Evolutionary conservation across 2,888 invertebrate genomes (phyloP).

Genomic region (Drosophila atripex): DNA sequence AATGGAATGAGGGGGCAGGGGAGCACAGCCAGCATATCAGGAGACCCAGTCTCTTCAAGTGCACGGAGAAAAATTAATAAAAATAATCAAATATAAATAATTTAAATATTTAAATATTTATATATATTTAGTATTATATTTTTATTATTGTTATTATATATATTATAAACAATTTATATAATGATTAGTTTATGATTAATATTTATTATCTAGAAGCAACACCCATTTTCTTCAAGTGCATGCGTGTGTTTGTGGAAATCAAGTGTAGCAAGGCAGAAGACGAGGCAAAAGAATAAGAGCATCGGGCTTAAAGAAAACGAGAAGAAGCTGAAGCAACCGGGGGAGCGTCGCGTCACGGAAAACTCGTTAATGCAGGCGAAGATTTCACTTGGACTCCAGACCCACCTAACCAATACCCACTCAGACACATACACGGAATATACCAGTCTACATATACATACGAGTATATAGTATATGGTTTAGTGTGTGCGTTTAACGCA

Average conservation of each 20-base stretch:
- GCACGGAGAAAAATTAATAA: background rate
- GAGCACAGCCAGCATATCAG: constrained; percentile 70
- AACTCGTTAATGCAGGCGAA: constrained; percentile 78
- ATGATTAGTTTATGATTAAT: too few species aligned
- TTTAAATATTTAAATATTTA: too few species aligned
- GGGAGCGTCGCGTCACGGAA: constrained; percentile 73
- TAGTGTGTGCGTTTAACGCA: constrained; percentile 76
- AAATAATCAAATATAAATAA: too few species aligned
- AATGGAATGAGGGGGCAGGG: constrained; percentile 21
- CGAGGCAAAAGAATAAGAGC: constrained; percentile 45
- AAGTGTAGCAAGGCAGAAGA: constrained; percentile 71
- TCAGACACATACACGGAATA: background rate
- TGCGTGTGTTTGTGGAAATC: constrained; percentile 68
- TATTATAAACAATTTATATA: too few species aligned
- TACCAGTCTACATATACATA: background rate
- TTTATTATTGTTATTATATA: too few species aligned
- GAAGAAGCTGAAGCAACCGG: constrained; percentile 32
- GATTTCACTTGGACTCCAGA: constrained; percentile 75
- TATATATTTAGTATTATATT: too few species aligned
- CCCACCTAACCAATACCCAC: constrained; percentile 65
- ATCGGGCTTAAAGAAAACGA: constrained; percentile 68
- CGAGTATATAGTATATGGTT: background rate
- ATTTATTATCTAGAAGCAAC: background rate
- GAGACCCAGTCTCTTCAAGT: constrained; percentile 45
- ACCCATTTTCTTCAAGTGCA: constrained; percentile 5